Evolutionary conservation across 2,888 invertebrate species (phyloP), one percentile per base, ranked within the genome.

Genomic region (Stenodema calcarata): DNA sequence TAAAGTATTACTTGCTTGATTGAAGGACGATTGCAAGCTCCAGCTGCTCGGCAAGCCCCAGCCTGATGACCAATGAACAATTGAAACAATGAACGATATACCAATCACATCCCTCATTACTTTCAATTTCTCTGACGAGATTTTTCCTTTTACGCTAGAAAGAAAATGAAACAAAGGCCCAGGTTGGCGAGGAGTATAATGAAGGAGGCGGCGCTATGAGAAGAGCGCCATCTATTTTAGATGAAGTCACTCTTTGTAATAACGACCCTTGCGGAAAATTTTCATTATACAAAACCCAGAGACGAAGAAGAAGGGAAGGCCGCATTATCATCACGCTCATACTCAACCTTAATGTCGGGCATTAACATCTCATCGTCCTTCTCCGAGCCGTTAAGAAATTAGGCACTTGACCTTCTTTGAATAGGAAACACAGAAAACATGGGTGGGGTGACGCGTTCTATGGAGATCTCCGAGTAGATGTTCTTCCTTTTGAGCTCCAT

Each of bases 261-360:
- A 84, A 84, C 84, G 84, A 84, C 73, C 73, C 84, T 84, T 47
- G 84, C 73, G 84, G 84, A 84, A 70, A 73, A 73, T 84, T 84
- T 84, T 84, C 84, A 84, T 84, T 84, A 73, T 28, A 47, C 84
- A 35, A 30, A 54, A 54, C 41, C 27, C 41, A 28, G n/a, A 11
- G 80, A 50, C 6, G 27, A 9, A 12, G 30, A 28, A 35, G 41
- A 73, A 18, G 7, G 35, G 73, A 18, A 35, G 2, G 41, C n/a
- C 18, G 80, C 80, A 80, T 80, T 54, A 80, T 16, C 50, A 35
- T 27, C 28, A 47, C 54, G 50, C 50, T 54, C 80, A 54, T 54
- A 50, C 54, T 54, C 50, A 18, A 35, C 28, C 80, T 27, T 78
- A 78, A 78, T 78, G 78, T 78, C 23, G 2, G 44, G 23, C 44